Base-by-base conservation (phyloP, 2,888 invertebrate species). In the Dynastes tityus region DNA sequence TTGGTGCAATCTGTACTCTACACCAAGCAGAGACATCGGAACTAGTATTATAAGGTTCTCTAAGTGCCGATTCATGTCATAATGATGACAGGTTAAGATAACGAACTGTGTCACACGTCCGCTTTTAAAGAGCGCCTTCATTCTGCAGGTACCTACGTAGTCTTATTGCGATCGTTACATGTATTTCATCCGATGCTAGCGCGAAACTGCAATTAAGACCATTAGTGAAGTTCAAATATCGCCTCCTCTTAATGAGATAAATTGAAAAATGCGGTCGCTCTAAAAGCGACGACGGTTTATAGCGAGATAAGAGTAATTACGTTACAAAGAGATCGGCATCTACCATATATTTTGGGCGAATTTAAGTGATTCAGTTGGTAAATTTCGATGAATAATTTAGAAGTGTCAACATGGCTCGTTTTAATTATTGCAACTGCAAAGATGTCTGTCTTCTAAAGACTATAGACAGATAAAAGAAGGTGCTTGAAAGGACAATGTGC, bases 61-160 rank as follows among this genome's bases (percentile, higher is more conserved):
- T 71, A 71, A 71, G 71, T 71, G 71, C 53, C 55, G 71, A 71
- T 71, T 71, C 71, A 71, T 71, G 71, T 71, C 71, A 71, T 71
- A 71, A 71, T n/a, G 71, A 49, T 55, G 71, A 11, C 45, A 8
- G 45, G 71, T 53, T 53, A 71, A 71, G 71, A 71, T 71, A 71
- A 71, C 71, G 71, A 71, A 53, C 55, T 51, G 29, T 51, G 22
- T 22, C 53, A 32, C 53, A 32, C 71, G 51, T 51, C 16, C 68
- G 37, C 27, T 71, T 53, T 51, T 11, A 53, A 51, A 63, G 29
- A 63, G 63, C 63, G 63, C 22, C 32, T 63, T 32, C 29, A 32
- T 32, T 63, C 32, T n/a, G 32, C 32, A 63, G 63, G 63, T 63
- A 5, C 5, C 32, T 37, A 55, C 45, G 55, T 55, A 63, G 63